Percentiles rank a stretch among this genome's conserved stretches.
These are phyloP conservation scores for Cossypha caffra DNA, from an alignment of 2,797 vertebrate genomes.

Conservation along the genomic window DNA sequence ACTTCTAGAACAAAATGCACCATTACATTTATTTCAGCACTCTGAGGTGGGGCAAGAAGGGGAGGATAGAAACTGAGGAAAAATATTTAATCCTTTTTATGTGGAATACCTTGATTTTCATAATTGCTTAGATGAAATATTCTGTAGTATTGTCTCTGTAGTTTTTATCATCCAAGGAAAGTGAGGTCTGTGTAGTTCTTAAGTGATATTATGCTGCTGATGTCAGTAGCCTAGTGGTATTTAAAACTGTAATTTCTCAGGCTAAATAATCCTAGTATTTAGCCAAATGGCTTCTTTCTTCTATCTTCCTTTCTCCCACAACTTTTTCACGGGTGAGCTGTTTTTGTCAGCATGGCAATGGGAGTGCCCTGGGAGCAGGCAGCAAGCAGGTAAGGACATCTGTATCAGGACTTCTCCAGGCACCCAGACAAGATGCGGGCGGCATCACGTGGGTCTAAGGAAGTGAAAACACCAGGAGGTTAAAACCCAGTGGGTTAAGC, in stretches of 20 bases:
- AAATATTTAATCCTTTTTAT: constrained; percentile 52
- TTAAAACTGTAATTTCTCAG: background rate
- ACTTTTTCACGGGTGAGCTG: background rate
- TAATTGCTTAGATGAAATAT: constrained; percentile 39
- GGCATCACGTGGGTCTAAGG: background rate
- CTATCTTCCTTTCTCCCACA: fast-evolving
- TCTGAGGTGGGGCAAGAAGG: background rate
- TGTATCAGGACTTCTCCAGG: background rate
- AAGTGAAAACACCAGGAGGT: background rate
- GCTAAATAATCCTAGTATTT: constrained; percentile 1
- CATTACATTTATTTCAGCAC: constrained; percentile 35
- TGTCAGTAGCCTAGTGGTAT: background rate
- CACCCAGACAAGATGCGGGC: background rate
- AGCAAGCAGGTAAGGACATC: background rate
- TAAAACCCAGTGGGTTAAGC: background rate
- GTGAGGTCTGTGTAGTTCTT: background rate
- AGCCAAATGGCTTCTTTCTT: background rate
- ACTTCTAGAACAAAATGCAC: constrained; percentile 60
- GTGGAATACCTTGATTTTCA: constrained; percentile 25
- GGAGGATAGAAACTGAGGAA: background rate
- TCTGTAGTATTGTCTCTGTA: background rate
- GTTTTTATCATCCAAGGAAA: background rate
- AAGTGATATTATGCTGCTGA: background rate
- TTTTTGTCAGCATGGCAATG: constrained; percentile 1
- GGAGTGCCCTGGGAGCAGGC: background rate